These are phyloP conservation scores for Laticauda colubrina DNA, from an alignment of 2,113 vertebrate genomes.

Conservation along the genomic window DNA sequence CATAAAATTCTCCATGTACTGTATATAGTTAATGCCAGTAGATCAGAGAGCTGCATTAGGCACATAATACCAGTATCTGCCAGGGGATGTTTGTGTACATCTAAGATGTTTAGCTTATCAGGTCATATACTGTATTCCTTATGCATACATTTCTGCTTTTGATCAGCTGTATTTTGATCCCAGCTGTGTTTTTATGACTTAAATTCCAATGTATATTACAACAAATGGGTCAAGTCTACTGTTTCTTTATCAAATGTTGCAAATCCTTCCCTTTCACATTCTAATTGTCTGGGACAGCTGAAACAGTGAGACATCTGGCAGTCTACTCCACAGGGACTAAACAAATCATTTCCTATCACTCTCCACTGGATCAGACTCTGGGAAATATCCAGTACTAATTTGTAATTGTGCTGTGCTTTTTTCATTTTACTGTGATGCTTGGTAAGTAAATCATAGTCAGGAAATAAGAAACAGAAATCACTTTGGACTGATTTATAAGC, in stretches of 20 bases:
- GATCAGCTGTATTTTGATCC: background rate
- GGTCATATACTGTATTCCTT: background rate
- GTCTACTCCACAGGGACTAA: conserved; percentile 45
- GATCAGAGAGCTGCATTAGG: too few relatives aligned
- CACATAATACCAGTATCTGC: background rate
- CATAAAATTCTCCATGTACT: background rate
- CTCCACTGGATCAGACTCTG: conserved; percentile 45
- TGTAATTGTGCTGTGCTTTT: conserved; percentile 41
- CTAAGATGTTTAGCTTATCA: too few relatives aligned
- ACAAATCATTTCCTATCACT: conserved; percentile 57
- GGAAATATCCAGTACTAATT: conserved; percentile 52
- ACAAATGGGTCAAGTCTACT: background rate
- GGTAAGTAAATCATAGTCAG: conserved; percentile 29
- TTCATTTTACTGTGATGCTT: conserved; percentile 34
- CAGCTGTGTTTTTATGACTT: background rate
- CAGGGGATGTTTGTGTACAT: background rate
- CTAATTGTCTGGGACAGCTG: conserved; percentile 21
- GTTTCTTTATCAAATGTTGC: background rate
- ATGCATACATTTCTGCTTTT: background rate
- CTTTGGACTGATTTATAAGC: background rate
- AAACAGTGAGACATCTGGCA: conserved; percentile 61
- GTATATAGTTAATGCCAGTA: background rate
- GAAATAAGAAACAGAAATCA: fast-evolving
- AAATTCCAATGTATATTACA: background rate
- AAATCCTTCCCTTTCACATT: conserved; percentile 11